phyloP scores from a whole-genome alignment of 2,797 vertebrate species.

The Ataeniobius toweri region DNA sequence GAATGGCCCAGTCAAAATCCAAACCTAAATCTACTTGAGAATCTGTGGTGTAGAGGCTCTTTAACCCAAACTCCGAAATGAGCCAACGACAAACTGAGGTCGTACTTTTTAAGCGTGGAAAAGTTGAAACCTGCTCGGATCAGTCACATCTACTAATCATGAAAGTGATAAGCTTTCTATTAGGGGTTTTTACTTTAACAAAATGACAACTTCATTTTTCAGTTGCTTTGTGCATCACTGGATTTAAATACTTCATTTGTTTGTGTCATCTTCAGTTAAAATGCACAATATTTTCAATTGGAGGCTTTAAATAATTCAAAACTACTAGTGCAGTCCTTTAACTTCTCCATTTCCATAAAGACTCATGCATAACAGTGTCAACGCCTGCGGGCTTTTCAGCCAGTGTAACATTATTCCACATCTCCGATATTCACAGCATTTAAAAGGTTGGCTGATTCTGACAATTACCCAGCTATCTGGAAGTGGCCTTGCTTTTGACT shows the following conservation, averaged over 20 bases:
- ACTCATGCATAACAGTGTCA: constrained; percentile 12
- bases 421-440: constrained; percentile 50
- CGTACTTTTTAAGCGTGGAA: too few relatives aligned
- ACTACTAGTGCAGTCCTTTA: constrained; percentile 16
- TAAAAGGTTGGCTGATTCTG: constrained; percentile 60
- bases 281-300: constrained; percentile 28
- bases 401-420: constrained; percentile 28
- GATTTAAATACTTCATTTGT: neutral
- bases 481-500: constrained; percentile 41
- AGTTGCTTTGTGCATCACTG: neutral
- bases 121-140: neutral
- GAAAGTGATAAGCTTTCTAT: neutral
- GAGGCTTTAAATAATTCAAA: constrained; percentile 39
- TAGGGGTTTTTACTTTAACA: neutral
- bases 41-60: too few relatives aligned
- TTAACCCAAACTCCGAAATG: too few relatives aligned
- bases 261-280: constrained; percentile 4
- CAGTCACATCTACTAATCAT: neutral
- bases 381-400: constrained; percentile 23
- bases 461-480: constrained; percentile 54
- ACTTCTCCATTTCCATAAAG: constrained; percentile 14
- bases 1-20: too few relatives aligned
- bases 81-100: too few relatives aligned
- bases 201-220: constrained; percentile 3
- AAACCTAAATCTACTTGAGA: too few relatives aligned